Percentiles rank a stretch among this genome's conserved stretches.
Conservation (phyloP, 2,113 vertebrate species). For the Zonotrichia leucophrys region DNA sequence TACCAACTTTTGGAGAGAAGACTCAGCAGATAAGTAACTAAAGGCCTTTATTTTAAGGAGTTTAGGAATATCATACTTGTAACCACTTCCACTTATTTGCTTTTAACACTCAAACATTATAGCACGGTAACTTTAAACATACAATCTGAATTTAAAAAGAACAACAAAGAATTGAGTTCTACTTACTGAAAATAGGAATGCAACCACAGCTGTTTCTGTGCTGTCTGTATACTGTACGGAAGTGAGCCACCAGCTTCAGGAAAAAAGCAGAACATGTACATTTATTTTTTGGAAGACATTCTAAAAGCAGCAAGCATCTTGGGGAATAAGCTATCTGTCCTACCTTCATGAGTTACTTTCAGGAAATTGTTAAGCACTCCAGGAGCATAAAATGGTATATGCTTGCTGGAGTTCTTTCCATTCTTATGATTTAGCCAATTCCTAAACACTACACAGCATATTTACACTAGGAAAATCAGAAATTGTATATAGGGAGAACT, state of each 20-base stretch:
- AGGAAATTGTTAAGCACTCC: background rate
- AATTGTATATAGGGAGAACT: background rate
- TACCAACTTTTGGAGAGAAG: background rate
- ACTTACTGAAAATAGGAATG: constrained; percentile 97
- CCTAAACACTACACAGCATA: background rate
- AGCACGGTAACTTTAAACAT: background rate
- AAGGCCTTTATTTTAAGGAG: background rate
- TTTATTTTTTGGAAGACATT: background rate
- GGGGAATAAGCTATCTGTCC: background rate
- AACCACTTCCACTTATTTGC: background rate
- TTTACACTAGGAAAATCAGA: background rate
- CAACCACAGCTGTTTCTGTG: constrained; percentile 94
- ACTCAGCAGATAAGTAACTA: background rate
- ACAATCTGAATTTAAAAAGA: background rate
- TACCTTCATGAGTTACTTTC: background rate
- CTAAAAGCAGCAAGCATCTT: background rate
- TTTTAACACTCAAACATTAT: background rate
- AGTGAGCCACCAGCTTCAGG: constrained; percentile 92
- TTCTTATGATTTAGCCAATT: background rate
- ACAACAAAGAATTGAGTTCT: background rate
- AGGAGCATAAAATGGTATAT: background rate
- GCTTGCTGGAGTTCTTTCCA: background rate
- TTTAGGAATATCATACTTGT: background rate
- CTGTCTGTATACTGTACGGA: constrained; percentile 94
- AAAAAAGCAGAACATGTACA: background rate